Percentiles rank a stretch among this genome's conserved stretches.
Conservation (phyloP, 1,140 invertebrate species). For the Bombus impatiens region DNA sequence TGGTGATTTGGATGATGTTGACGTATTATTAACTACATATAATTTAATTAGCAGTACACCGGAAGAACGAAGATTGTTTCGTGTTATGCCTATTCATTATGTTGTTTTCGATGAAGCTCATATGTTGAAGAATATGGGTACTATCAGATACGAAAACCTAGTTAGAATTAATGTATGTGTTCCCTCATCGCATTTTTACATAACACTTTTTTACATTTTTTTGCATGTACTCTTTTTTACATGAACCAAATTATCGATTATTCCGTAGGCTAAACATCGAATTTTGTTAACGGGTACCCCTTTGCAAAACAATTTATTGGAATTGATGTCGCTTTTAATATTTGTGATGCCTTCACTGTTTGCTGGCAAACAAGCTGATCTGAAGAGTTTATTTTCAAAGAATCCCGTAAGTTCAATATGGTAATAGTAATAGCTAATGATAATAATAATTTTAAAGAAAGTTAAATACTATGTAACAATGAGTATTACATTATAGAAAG, state of each 20-base stretch:
- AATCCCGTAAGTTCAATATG: conserved; percentile 82
- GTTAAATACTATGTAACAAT: conserved; percentile 37
- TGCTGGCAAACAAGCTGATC: conserved; percentile 92
- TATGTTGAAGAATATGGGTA: conserved; percentile 98
- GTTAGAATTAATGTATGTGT: conserved; percentile 91
- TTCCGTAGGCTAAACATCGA: conserved; percentile 88
- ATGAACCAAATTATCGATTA: conserved; percentile 23
- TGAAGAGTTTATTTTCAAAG: conserved; percentile 93
- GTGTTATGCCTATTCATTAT: conserved; percentile 94
- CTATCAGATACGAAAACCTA: conserved; percentile 93
- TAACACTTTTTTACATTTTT: not conserved
- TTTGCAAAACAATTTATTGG: conserved; percentile 97
- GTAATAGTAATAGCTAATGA: not conserved
- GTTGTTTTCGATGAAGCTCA: conserved; percentile 98
- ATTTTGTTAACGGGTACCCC: conserved; percentile 96
- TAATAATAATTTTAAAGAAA: not conserved
- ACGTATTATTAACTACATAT: conserved; percentile 95
- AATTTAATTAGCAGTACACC: conserved; percentile 90
- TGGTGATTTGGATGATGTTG: conserved; percentile 88
- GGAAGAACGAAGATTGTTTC: conserved; percentile 95
- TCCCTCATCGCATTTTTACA: not conserved
- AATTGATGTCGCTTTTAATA: conserved; percentile 96
- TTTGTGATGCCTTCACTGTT: conserved; percentile 99
- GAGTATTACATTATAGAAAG: conserved; percentile 75
- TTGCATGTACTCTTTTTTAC: not conserved